These are phyloP conservation scores for Sandelia bainsii DNA, from an alignment of 2,797 vertebrate genomes.

Conservation along the genomic window DNA sequence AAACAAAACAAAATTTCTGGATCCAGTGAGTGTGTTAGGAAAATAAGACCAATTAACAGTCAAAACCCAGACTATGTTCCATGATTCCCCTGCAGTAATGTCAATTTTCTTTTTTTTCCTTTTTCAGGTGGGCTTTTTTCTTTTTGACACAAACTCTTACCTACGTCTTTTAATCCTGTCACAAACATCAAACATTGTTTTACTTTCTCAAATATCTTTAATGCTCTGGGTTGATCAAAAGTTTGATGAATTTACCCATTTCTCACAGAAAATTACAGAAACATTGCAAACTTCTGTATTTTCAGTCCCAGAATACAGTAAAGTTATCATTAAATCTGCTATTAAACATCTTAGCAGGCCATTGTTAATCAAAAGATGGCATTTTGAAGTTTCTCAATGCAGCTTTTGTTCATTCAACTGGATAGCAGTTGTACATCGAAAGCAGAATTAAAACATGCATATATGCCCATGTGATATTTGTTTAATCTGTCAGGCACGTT, in stretches of 20 bases:
- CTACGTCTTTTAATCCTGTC: not conserved
- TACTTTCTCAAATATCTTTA: not conserved
- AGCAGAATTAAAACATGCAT: not conserved
- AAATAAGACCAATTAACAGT: not conserved
- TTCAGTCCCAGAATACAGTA: not conserved
- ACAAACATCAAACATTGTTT: no score
- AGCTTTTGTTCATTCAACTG: not conserved
- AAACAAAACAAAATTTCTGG: not conserved
- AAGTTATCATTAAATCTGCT: not conserved
- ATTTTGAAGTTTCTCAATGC: not conserved
- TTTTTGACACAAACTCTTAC: not conserved
- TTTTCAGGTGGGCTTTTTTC: not conserved
- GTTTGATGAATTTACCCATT: not conserved
- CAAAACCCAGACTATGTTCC: not conserved
- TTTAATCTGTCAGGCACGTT: constrained; percentile 14
- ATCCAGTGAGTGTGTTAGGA: not conserved
- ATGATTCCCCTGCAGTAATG: not conserved
- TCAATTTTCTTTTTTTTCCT: not conserved
- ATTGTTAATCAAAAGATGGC: not conserved
- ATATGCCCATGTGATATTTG: constrained; percentile 8
- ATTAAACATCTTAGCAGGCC: not conserved
- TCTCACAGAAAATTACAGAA: not conserved
- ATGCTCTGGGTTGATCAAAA: not conserved
- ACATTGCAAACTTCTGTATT: not conserved
- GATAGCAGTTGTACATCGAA: not conserved